Conservation (phyloP, 2,888 invertebrate genomes). For the Scaptomyza reducta region DNA sequence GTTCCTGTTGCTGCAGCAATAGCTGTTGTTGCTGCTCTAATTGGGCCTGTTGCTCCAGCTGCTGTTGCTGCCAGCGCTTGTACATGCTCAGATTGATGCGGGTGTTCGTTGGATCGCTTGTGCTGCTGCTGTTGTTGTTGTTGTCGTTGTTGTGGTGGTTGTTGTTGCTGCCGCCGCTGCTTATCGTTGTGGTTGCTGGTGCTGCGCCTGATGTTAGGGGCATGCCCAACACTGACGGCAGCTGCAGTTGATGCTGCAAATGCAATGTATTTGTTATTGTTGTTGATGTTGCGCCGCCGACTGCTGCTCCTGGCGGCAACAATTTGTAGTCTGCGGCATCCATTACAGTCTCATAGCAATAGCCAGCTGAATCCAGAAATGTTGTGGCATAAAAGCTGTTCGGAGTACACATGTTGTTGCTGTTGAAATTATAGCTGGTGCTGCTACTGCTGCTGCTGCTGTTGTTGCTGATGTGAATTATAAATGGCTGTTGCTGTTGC, state of each 20-base stretch:
- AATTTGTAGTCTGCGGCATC: conserved; percentile 59
- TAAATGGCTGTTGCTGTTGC: conserved; percentile 12
- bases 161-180: conserved; percentile 19
- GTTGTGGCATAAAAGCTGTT: conserved; percentile 58
- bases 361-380: conserved; percentile 62
- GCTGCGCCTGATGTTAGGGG: conserved; percentile 19
- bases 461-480: conserved; percentile 18
- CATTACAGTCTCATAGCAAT: conserved; percentile 70
- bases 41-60: conserved; percentile 69
- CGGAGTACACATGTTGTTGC: conserved; percentile 16
- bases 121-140: conserved; percentile 17
- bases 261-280: conserved; percentile 29
- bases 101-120: conserved; percentile 36
- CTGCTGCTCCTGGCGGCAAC: conserved; percentile 26
- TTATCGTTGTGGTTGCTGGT: conserved; percentile 22
- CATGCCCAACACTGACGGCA: conserved; percentile 20
- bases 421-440: conserved; percentile 19
- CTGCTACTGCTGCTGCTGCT: conserved; percentile 25
- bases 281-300: conserved; percentile 14
- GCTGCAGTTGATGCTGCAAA: conserved; percentile 25
- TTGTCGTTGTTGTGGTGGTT: conserved; percentile 14
- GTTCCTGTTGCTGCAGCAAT: conserved; percentile 63
- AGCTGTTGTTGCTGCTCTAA: conserved; percentile 69
- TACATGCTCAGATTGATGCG: conserved; percentile 66
- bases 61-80: conserved; percentile 74